Base-by-base conservation (phyloP, 2,113 vertebrate genomes). In the Daubentonia madagascariensis region DNA sequence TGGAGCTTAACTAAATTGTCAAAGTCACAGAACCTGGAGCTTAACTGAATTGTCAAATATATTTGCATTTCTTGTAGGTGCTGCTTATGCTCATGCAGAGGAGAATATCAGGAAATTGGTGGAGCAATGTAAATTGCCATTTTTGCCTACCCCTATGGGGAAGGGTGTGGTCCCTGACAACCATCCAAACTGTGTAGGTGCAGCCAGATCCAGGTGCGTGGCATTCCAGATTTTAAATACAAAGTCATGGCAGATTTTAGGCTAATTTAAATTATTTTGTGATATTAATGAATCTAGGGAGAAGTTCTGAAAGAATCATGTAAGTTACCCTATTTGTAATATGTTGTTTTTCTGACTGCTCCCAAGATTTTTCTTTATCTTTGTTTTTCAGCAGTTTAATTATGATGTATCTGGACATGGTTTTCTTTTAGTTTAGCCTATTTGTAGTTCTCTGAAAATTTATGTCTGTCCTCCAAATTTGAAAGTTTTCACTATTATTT, bases 71-170 rank as follows among this genome's bases (percentile, higher is more conserved):
- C 79, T 98, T 95, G 0, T 23, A 99, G 99, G 99, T 98, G 99
- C 99, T 88, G 99, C 99, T 59, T 99, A 99, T 94, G 98, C 99
- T 54, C 98, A 8, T 79, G 99, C 99, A 70, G 99, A 99, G 98
- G 91, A 94, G 22, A 99, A 91, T 94, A 97, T 99, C 94, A 98
- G 98, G 88, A 98, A 98, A 89, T 90, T 99, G 98, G 99, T 99
- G 96, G 99, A 99, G 65, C 97, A 96, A 3, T 99, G 98, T 91
- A 98, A 99, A 6, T 63, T 99, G 91, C 99, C 99, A 4, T 99
- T 99, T 98, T 98, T 99, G 96, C 99, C 99, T 95, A 99, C 99
- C 0, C 99, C 99, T 6, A 99, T 99, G 99, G 99, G 99, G 23
- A 99, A 99, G 97, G 99, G 99, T 45, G 99, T 99, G 79, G 98